A percentile compares a stretch with the other conserved stretches of the same genome.
These are phyloP conservation scores for Ramphastos sulfuratus DNA, from an alignment of 2,113 vertebrate genomes.

Conservation along the genomic window DNA sequence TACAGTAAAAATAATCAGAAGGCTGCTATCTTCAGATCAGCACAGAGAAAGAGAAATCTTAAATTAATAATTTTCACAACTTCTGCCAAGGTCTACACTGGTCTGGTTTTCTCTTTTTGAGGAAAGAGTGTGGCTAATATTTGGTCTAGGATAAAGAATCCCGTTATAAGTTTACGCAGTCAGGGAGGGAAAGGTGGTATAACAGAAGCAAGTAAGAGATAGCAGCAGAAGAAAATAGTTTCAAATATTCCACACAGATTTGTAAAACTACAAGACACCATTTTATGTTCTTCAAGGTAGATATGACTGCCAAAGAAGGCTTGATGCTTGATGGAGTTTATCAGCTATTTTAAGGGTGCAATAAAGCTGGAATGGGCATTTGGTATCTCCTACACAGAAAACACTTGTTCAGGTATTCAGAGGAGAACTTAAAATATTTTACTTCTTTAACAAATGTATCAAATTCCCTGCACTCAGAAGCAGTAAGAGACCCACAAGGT, in stretches of 20 bases:
- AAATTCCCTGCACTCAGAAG: neutral
- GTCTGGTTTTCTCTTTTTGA: neutral
- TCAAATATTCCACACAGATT: neutral
- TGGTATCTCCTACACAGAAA: neutral
- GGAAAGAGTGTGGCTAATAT: neutral
- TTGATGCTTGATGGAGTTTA: neutral
- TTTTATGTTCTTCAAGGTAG: neutral
- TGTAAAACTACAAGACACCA: neutral
- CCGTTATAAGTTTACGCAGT: neutral
- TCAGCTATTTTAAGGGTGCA: neutral
- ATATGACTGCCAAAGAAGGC: neutral
- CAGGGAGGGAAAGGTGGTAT: neutral
- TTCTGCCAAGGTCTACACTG: neutral
- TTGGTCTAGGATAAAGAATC: neutral
- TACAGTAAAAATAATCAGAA: neutral
- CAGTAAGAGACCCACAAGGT: constrained; percentile 57
- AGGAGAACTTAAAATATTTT: neutral
- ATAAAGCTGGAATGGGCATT: neutral
- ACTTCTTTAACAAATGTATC: neutral
- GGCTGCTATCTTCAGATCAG: neutral
- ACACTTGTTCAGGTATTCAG: neutral
- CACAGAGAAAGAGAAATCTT: neutral
- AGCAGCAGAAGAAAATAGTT: neutral
- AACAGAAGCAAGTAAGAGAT: neutral
- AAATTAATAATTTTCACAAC: neutral